phyloP scores from a whole-genome alignment of 2,888 invertebrate genomes.

The Biston betularia region DNA sequence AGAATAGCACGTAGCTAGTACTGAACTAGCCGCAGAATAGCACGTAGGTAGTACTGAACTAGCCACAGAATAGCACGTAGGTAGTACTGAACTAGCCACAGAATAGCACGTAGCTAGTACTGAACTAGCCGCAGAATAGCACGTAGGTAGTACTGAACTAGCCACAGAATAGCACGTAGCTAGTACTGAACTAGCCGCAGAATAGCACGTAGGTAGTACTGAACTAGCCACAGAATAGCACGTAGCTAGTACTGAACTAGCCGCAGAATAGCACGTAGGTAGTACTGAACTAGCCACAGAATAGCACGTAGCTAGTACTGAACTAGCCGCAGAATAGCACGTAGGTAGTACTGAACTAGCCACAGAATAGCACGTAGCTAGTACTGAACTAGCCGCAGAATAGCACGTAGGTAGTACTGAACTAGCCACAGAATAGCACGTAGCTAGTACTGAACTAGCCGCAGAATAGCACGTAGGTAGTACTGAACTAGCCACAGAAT shows the following conservation, averaged over 20 bases:
- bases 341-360: not conserved
- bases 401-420: not conserved
- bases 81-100: not conserved
- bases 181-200: too few relatives aligned
- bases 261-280: not conserved
- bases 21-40: too few relatives aligned
- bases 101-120: too few relatives aligned
- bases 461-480: not conserved
- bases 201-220: constrained; percentile 2
- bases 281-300: not conserved
- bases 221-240: not conserved
- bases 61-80: constrained; percentile 1
- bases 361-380: too few relatives aligned
- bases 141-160: not conserved
- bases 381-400: too few relatives aligned
- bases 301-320: too few relatives aligned
- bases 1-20: too few relatives aligned
- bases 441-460: too few relatives aligned
- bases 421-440: not conserved
- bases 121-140: too few relatives aligned
- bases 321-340: too few relatives aligned
- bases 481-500: not conserved
- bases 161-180: constrained; percentile 4
- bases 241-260: too few relatives aligned
- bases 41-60: not conserved